A percentile compares a stretch with the other conserved stretches of the same genome.
phyloP scores from a whole-genome alignment of 2,113 vertebrate genomes.

The Sarotherodon lohbergeri region DNA sequence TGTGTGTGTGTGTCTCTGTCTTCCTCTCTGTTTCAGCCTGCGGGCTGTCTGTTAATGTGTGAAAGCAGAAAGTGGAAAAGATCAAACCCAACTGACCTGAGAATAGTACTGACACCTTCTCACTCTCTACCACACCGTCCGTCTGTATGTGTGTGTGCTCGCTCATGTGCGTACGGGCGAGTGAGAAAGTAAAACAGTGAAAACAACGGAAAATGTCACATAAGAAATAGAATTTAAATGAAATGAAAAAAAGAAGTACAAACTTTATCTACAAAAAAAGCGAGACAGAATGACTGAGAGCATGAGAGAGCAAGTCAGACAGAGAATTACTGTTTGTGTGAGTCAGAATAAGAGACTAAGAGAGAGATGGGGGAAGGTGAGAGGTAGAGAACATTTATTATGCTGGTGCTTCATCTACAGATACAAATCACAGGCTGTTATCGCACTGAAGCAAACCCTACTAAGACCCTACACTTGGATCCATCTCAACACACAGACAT shows the following conservation, averaged over 20 bases:
- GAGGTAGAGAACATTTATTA: conserved; percentile 66
- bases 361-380: conserved; percentile 49
- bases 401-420: conserved; percentile 68
- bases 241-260: neutral
- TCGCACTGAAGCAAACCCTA: conserved; percentile 68
- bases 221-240: neutral
- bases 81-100: conserved; percentile 67
- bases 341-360: conserved; percentile 5
- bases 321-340: conserved; percentile 24
- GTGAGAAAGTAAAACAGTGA: neutral
- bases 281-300: conserved; percentile 10
- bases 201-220: neutral
- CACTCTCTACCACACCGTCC: conserved; percentile 27
- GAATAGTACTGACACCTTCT: conserved; percentile 66
- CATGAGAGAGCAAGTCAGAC: neutral
- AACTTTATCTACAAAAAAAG: neutral
- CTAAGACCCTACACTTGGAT: conserved; percentile 53
- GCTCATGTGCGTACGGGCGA: neutral
- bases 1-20: neutral
- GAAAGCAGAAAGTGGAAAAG: conserved; percentile 70
- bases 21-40: conserved; percentile 45
- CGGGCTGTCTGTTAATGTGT: conserved; percentile 59
- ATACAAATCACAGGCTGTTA: conserved; percentile 73
- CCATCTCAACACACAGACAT: conserved; percentile 33
- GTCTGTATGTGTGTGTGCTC: neutral